phyloP scores from a whole-genome alignment of 53 echinoderm and acorn worm species.

The Apostichopus leukothele region DNA sequence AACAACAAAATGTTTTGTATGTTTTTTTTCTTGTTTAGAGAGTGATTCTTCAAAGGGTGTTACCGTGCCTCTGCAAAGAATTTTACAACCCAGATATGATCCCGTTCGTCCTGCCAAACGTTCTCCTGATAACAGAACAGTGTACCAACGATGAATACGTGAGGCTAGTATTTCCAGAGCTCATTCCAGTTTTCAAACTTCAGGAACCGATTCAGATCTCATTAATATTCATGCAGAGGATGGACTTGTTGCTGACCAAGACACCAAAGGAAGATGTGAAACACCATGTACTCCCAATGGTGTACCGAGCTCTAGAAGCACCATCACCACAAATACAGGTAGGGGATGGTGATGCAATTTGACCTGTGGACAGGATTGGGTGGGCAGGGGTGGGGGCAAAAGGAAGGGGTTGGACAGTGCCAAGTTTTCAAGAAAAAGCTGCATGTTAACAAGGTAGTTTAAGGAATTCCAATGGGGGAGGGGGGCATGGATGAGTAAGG shows the following conservation, averaged over 20 bases:
- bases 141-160: conserved; percentile 83
- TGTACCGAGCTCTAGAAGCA: conserved; percentile 87
- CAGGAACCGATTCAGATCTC: conserved; percentile 96
- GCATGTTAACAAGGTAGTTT: too few relatives aligned
- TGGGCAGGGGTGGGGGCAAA: too few relatives aligned
- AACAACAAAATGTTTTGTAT: too few relatives aligned
- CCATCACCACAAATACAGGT: conserved; percentile 94
- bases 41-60: conserved; percentile 82
- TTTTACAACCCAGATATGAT: conserved; percentile 91
- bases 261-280: conserved; percentile 85
- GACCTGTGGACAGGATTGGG: background rate
- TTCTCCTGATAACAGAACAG: conserved; percentile 77
- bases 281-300: conserved; percentile 91
- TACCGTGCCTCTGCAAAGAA: conserved; percentile 82
- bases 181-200: conserved; percentile 88
- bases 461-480: too few relatives aligned
- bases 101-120: conserved; percentile 90
- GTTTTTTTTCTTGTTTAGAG: conserved; percentile 54
- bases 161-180: conserved; percentile 72
- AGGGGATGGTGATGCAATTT: background rate
- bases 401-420: too few relatives aligned
- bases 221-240: conserved; percentile 95
- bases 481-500: too few relatives aligned
- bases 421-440: too few relatives aligned
- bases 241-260: conserved; percentile 88